Evolutionary conservation across 2,797 vertebrate genomes (phyloP), one percentile per base, ranked within the genome.

Genomic region (Diglossa cyanea): DNA sequence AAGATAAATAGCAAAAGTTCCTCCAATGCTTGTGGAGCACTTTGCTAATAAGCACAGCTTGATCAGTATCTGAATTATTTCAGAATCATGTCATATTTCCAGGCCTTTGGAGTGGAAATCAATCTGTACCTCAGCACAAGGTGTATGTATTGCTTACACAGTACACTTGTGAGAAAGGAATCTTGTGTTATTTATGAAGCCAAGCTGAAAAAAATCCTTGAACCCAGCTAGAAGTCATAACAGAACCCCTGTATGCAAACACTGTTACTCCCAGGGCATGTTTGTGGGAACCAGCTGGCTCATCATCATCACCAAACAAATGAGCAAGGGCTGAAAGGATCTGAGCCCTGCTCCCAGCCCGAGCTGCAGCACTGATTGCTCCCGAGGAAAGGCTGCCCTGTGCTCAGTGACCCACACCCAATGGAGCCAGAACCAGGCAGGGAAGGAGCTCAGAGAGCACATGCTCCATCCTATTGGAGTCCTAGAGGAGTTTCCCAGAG

Each of bases 391-490:
- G 33, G 53, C 48, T 53, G 28, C 16, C 39, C 48, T 44, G 40
- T 67, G 45, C 60, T 82, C 62, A 18, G 55, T 44, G 37, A 79
- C 42, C 17, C 17, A 4, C n/a, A 13, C 21, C 61, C 10, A n/a
- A 3, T 7, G 37, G 20, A 44, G 50, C 67, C 51, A 48, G 39
- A 25, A 20, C 25, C 53, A 63, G 70, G 24, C 57, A 47, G 40
- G 50, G 25, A 31, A 37, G 10, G 67, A 77, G 53, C n/a, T 58
- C 39, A 9, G 6, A 57, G 66, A 67, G 18, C 13, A 17, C 7
- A 2, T 26, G 5, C 33, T 67, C 57, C 44, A 6, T 11, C 20
- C 26, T 47, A 0, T 0, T 72, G 66, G 51, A 63, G 39, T 30
- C 33, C 73, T 70, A 12, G 40, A 55, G 30, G 30, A 48, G 6